Evolutionary conservation across 2,113 vertebrate species (phyloP), one percentile per base, ranked within the genome.

Genomic region (Arvicanthis niloticus): DNA sequence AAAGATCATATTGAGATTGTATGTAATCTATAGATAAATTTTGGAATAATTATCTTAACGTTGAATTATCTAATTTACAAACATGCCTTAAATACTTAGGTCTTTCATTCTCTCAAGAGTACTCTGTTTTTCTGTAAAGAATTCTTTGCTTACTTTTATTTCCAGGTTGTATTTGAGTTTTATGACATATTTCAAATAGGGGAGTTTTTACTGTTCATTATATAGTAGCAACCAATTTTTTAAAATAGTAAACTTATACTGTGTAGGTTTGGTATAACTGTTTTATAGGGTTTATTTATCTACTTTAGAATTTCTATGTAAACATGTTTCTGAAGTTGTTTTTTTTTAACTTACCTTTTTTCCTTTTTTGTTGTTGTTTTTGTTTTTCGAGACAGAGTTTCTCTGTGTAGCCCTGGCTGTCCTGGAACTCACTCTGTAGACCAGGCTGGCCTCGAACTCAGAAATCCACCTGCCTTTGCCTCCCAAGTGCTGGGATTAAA

Each of bases 81-180:
- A 40, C 21, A 29, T 82, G 22, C 22, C 37, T 26, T 60, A 84
- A 4, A 7, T 40, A 4, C 65, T 65, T 62, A 85, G n/a, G 60
- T 62, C 13, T 60, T 58, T 16, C 31, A 62, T 85, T 60, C 53
- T 82, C 80, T 58, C 21, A 13, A 16, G 40, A 84, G 56, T 84
- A 13, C 42, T 56, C 22, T 91, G 34, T 29, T 75, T 96, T 88
- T 75, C 12, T 81, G 3, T 86, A 24, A 73, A 86, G 22, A 62
- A 34, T 88, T 73, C 75, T 65, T 81, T 88, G 48, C 15, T 82
- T 91, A 76, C 68, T 84, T 70, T 60, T 96, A 88, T 77, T 94
- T 48, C 22, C n/a, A 88, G 22, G 42, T 31, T 76, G 22, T 62
- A 40, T 65, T 88, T 81, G 24, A 40, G 3, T 78, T 89, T 85